Evolutionary conservation across 2,113 vertebrate genomes (phyloP).

Genomic region (Silurus asotus): DNA sequence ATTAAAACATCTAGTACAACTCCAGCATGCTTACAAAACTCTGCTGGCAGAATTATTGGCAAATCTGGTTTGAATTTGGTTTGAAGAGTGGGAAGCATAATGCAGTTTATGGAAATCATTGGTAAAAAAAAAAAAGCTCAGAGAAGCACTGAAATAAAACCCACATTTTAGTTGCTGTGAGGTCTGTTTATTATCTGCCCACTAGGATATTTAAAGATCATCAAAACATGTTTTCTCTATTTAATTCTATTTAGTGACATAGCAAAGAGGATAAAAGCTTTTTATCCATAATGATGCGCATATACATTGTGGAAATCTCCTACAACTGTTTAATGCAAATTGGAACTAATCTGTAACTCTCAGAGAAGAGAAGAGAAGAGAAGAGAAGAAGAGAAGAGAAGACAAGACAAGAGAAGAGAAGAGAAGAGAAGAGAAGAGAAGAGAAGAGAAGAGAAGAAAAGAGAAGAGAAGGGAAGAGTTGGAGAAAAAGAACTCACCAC

Average conservation of each 20-base stretch:
- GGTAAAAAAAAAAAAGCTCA: constrained; percentile 46
- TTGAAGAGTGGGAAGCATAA: constrained; percentile 47
- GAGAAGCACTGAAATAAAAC: constrained; percentile 40
- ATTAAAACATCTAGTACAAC: constrained; percentile 7
- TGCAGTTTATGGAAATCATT: constrained; percentile 61
- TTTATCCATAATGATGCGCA: background rate
- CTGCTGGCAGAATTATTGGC: constrained; percentile 58
- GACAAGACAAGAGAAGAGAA: background rate
- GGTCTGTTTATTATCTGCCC: constrained; percentile 19
- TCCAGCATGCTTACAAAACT: constrained; percentile 55
- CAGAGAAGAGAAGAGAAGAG: background rate
- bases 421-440: background rate
- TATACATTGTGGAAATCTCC: background rate
- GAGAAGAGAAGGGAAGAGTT: background rate
- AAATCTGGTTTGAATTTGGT: constrained; percentile 68
- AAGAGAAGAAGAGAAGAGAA: constrained; percentile 23
- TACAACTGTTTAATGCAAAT: background rate
- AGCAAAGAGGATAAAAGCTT: background rate
- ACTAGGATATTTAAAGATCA: constrained; percentile 37
- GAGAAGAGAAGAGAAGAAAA: background rate
- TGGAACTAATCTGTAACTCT: constrained; percentile 1
- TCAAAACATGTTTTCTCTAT: background rate
- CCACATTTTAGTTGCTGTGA: constrained; percentile 44
- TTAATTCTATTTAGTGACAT: background rate
- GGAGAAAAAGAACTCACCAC: constrained; percentile 31